Evolutionary conservation across 2,797 vertebrate genomes (phyloP).

Genomic region (Manis pentadactyla): DNA sequence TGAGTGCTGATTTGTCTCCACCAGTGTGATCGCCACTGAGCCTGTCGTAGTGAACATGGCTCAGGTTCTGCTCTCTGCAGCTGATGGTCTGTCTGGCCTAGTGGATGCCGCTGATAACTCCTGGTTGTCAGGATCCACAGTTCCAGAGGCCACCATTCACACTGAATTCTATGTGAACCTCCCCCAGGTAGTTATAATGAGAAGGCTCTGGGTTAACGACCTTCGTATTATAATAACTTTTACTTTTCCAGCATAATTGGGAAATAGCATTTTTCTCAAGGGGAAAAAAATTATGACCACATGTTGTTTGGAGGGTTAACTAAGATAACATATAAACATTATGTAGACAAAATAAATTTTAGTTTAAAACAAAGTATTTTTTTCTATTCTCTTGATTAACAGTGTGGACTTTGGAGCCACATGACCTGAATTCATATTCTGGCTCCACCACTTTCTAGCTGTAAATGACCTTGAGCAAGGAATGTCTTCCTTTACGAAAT

Average conservation of each 20-base stretch:
- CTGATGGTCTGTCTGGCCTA: not conserved
- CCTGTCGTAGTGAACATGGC: not conserved
- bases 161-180: not conserved
- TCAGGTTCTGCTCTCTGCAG: not conserved
- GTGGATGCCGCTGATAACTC: not conserved
- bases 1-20: not conserved
- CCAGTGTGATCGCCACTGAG: not conserved
- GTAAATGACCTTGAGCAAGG: not conserved
- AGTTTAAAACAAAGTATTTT: not conserved
- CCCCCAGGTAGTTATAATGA: not conserved
- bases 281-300: not conserved
- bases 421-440: slow-evolving; percentile 26
- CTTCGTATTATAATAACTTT: not conserved
- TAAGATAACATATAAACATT: not conserved
- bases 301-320: not conserved
- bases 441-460: not conserved
- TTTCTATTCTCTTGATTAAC: not conserved
- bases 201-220: not conserved
- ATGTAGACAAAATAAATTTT: not conserved
- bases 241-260: not conserved
- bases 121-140: not conserved
- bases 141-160: not conserved
- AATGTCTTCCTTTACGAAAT: not conserved
- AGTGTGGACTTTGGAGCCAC: not conserved
- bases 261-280: slow-evolving; percentile 49